Percentiles rank a stretch among this genome's conserved stretches.
Conservation (phyloP, 2,888 invertebrate genomes). For the Philaethria dido region DNA sequence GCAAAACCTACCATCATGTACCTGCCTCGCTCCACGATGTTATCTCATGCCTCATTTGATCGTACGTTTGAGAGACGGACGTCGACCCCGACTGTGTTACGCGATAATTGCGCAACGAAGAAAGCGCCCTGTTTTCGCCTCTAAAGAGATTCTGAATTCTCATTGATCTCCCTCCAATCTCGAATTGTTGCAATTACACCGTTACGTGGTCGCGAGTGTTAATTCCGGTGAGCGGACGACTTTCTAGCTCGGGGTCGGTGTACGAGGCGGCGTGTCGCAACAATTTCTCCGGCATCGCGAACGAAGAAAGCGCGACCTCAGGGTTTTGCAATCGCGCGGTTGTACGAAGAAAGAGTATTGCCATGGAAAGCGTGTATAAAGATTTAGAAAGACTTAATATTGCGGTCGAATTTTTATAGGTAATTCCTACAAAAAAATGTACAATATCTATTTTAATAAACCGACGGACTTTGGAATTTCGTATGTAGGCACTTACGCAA, state of each 20-base stretch:
- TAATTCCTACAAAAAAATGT: not conserved
- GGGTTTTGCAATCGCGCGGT: conserved; percentile 79
- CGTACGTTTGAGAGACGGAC: conserved; percentile 69
- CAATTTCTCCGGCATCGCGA: conserved; percentile 82
- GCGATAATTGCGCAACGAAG: conserved; percentile 78
- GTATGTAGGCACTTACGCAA: conserved; percentile 78
- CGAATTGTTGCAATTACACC: conserved; percentile 80
- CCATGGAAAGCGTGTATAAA: conserved; percentile 70
- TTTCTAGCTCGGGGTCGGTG: conserved; percentile 83
- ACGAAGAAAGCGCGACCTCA: conserved; percentile 84
- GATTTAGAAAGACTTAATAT: conserved; percentile 1
- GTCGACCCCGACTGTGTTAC: conserved; percentile 73
- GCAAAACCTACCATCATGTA: conserved; percentile 61
- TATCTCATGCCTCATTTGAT: conserved; percentile 50
- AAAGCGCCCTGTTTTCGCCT: conserved; percentile 77
- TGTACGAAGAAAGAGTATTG: conserved; percentile 63
- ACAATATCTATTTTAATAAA: conserved; percentile 24
- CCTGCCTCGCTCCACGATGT: conserved; percentile 68
- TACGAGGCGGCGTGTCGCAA: conserved; percentile 80
- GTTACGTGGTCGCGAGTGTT: conserved; percentile 76
- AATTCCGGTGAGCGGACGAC: conserved; percentile 83
- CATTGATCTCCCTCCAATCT: conserved; percentile 71
- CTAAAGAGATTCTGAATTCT: conserved; percentile 75
- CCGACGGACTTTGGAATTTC: conserved; percentile 56
- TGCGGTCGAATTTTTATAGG: not conserved